Evolutionary conservation across 1,140 invertebrate species (phyloP), one percentile per base, ranked within the genome.

Genomic region (Leptoteleia sp.): DNA sequence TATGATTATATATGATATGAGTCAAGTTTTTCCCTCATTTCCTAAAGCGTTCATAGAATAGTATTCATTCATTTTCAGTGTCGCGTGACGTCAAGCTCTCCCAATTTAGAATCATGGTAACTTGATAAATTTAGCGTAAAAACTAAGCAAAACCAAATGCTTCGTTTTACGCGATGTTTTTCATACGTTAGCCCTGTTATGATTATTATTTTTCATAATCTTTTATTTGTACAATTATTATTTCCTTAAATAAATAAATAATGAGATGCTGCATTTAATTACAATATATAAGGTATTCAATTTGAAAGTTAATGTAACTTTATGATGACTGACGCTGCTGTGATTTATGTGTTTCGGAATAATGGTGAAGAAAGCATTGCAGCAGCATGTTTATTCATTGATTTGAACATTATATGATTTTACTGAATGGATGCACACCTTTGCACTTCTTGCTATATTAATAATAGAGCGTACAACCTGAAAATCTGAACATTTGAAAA

Each of bases 361-460:
- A 40, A 68, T 47, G 55, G 22, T 52, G 52, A 71, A 61, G 55
- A 71, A 71, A 71, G 47, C 35, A 61, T 43, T n/a, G n/a, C n/a
- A 29, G 8, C 12, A 12, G 22, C 15, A 61, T 71, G 47, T 52
- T 52, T 71, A 70, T 59, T 59, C 43, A 70, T 70, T 52, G 40
- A 17, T 43, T 4, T 13, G n/a, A 55, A 42, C 6, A 3, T 12
- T 19, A 9, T 29, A 47, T 47, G 48, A 55, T 64, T 64, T 52
- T 31, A 19, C 43, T 45, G 40, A 55, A 68, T 68, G 40, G 40
- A 19, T 68, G 17, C 35, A 11, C 38, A 37, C 40, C 15, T 43
- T 67, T 25, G 15, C n/a, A 33, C 19, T 55, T 47, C 42, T 68
- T 57, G 15, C 31, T 37, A 8, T 3, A n/a, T 29, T 45, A 48